Evolutionary conservation across 2,113 vertebrate species (phyloP), one percentile per base, ranked within the genome.

Genomic region (Bufo gargarizans): DNA sequence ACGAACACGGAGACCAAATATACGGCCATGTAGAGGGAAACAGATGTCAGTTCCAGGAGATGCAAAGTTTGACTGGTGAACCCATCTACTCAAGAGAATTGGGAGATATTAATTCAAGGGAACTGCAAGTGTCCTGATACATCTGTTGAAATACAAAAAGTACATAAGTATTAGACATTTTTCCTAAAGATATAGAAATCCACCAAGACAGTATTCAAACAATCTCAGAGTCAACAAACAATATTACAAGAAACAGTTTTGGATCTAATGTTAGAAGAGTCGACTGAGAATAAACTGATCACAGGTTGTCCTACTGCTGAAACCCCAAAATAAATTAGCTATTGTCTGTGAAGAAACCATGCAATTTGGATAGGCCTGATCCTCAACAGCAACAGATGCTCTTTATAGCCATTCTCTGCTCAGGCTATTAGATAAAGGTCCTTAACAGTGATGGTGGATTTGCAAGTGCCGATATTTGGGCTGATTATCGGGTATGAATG

Each of bases 21-120:
- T 92, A 94, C 94, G 91, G 96, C 95, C 97, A 97, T 98, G 94
- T 92, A 92, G 92, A 93, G 91, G 22, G 82, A 91, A 91, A 65
- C 49, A 80, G 77, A 85, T 71, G 82, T 91, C 91, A 93, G 56
- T 93, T 93, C 87, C 90, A 92, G 87, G 78, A 72, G 87, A 76
- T 67, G 82, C 89, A 90, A 90, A 89, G 89, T 92, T 90, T 78
- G 69, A 79, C 89, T 92, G 93, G 89, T 92, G 91, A 94, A 92
- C 85, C 61, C 85, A 84, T 80, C 90, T 88, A 87, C 81, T 92
- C 90, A 85, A 91, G 80, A 87, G 92, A 92, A 20, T 33, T 82
- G 82, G 14, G 4, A 92, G 92, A 91, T 86, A 90, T 89, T 0
- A 90, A 79, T 90, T 92, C 59, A 74, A 85, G 91, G 89, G 91